A percentile compares a stretch with the other conserved stretches of the same genome.
Evolutionary conservation across 2,113 vertebrate species (phyloP).

Genomic region (Talpa occidentalis): DNA sequence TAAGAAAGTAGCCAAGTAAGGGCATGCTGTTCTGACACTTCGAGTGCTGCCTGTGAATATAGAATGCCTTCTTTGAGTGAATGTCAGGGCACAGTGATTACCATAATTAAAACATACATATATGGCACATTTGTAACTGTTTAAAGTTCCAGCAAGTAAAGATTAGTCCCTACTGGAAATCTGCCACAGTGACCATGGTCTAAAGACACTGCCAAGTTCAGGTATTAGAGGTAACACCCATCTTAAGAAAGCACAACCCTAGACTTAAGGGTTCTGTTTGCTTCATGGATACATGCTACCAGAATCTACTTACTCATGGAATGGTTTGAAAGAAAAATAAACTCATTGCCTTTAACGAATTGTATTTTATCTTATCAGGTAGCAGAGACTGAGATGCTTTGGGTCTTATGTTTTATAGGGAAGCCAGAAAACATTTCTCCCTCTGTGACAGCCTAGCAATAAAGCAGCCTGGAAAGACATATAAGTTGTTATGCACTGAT

Average conservation of each 20-base stretch:
- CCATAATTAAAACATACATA: constrained; percentile 84
- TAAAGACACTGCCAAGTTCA: constrained; percentile 60
- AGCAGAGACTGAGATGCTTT: constrained; percentile 45
- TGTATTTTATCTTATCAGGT: constrained; percentile 50
- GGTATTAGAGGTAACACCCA: neutral
- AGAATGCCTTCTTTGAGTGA: constrained; percentile 79
- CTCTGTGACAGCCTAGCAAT: constrained; percentile 18
- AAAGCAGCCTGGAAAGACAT: constrained; percentile 53
- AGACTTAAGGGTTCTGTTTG: neutral
- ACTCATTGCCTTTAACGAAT: neutral
- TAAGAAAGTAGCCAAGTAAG: constrained; percentile 84
- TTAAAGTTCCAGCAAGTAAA: constrained; percentile 68
- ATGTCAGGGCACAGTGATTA: constrained; percentile 78
- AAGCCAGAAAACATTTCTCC: constrained; percentile 64
- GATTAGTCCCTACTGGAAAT: constrained; percentile 73
- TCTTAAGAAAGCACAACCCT: neutral
- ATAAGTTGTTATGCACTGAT: constrained; percentile 60
- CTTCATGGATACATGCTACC: neutral
- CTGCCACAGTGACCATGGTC: neutral
- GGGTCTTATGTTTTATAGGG: constrained; percentile 47
- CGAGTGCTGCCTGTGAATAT: constrained; percentile 69
- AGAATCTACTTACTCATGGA: neutral
- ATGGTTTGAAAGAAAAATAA: constrained; percentile 9
- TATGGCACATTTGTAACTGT: constrained; percentile 75
- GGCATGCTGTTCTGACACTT: constrained; percentile 84